Conservation (phyloP, 2,797 vertebrate genomes). For the Limosa lapponica region DNA sequence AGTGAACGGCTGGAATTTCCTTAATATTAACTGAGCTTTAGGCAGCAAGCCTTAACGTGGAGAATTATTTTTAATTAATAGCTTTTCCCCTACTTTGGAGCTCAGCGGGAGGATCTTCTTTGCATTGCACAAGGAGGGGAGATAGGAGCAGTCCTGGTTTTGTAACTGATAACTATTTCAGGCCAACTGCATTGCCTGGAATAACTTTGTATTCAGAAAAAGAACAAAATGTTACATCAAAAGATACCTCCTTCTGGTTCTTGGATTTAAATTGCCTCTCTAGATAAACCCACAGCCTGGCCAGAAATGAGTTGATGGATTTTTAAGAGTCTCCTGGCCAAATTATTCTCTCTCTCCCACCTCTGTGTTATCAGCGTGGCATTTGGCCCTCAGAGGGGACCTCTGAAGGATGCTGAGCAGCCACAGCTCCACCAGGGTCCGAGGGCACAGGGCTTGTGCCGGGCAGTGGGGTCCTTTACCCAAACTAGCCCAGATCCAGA, state of each 20-base stretch:
- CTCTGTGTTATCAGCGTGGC: background rate
- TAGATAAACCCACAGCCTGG: slow-evolving; percentile 17
- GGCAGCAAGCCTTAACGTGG: slow-evolving; percentile 27
- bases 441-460: rapidly evolving
- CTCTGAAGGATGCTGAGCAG: background rate
- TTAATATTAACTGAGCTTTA: slow-evolving; percentile 62
- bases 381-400: background rate
- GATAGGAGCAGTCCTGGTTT: slow-evolving; percentile 59
- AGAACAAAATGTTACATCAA: slow-evolving; percentile 67
- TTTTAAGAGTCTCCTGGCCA: slow-evolving; percentile 3
- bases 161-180: slow-evolving; percentile 73
- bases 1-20: slow-evolving; percentile 68
- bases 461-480: background rate
- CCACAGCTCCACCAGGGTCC: background rate
- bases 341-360: slow-evolving; percentile 3
- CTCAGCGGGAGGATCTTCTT: slow-evolving; percentile 46
- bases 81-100: slow-evolving; percentile 25
- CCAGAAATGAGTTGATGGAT: slow-evolving; percentile 31
- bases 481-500: slow-evolving; percentile 1
- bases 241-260: slow-evolving; percentile 51
- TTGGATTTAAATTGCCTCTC: slow-evolving; percentile 40
- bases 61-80: slow-evolving; percentile 65
- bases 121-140: slow-evolving; percentile 48
- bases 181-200: slow-evolving; percentile 63
- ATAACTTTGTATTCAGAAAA: slow-evolving; percentile 66